phyloP scores from a whole-genome alignment of 2,797 vertebrate genomes.

The Gadopsis marmoratus region DNA sequence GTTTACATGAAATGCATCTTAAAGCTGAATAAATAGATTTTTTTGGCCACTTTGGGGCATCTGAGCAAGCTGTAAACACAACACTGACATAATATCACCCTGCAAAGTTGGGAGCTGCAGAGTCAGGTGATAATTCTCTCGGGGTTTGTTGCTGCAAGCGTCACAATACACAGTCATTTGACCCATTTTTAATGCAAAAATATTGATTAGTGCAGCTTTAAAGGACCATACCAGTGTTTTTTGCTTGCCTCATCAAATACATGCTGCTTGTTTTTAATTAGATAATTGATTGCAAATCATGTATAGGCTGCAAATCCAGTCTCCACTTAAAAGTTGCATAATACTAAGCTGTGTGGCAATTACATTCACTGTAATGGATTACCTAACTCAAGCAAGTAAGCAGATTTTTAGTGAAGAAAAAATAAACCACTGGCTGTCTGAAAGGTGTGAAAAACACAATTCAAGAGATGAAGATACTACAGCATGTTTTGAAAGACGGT shows the following conservation, averaged over 20 bases:
- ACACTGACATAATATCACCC: background rate
- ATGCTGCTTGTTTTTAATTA: background rate
- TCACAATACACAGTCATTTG: background rate
- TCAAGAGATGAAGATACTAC: background rate
- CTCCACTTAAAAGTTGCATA: background rate
- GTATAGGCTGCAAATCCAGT: background rate
- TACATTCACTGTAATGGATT: background rate
- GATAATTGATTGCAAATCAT: background rate
- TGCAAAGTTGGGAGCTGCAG: too few species aligned
- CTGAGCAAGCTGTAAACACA: background rate
- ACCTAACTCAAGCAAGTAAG: background rate
- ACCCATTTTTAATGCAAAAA: background rate
- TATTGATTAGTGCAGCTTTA: background rate
- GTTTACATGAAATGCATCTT: background rate
- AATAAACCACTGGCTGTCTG: background rate
- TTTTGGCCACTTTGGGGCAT: background rate
- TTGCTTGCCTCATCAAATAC: background rate
- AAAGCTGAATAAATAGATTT: background rate
- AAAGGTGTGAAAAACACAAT: background rate
- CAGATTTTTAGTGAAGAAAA: background rate
- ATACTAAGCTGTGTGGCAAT: background rate
- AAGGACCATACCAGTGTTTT: background rate
- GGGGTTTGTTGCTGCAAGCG: too few species aligned
- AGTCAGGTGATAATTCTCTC: too few species aligned
- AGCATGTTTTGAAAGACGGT: slow-evolving; percentile 6